These are phyloP conservation scores for Poecilia picta DNA, from an alignment of 2,797 vertebrate genomes.

Conservation along the genomic window DNA sequence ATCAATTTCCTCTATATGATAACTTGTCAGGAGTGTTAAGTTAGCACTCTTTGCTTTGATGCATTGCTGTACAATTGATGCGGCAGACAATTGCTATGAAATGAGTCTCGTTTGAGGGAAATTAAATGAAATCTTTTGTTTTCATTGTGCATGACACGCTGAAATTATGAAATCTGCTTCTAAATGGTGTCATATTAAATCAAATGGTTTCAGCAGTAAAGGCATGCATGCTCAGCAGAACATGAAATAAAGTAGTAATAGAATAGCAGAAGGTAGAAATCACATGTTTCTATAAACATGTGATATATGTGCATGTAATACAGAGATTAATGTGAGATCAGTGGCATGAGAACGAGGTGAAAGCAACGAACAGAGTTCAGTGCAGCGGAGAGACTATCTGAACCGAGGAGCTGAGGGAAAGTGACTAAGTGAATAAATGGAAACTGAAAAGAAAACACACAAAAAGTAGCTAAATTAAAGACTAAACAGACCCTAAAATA, in stretches of 20 bases:
- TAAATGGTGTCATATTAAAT: not conserved
- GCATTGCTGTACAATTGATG: not conserved
- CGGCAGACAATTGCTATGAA: not conserved
- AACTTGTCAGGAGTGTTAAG: conserved; percentile 14
- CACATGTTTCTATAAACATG: not conserved
- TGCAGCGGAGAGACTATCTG: not conserved
- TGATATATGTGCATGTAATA: too few species aligned
- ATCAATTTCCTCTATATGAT: conserved; percentile 35
- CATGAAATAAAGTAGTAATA: not conserved
- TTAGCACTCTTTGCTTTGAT: conserved; percentile 5
- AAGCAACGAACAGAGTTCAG: not conserved
- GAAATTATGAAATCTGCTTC: not conserved
- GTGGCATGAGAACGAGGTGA: not conserved
- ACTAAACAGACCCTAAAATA: not conserved
- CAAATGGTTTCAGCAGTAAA: not conserved
- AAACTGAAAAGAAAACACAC: not conserved
- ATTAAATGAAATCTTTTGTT: not conserved
- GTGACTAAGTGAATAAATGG: not conserved
- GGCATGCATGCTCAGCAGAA: not conserved
- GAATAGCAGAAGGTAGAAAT: not conserved
- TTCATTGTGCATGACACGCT: not conserved
- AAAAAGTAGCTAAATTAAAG: not conserved
- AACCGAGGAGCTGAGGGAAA: not conserved
- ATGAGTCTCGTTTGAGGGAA: not conserved
- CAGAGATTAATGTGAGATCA: not conserved